phyloP scores from a whole-genome alignment of 1,140 invertebrate genomes.

The Odontomachus brunneus region DNA sequence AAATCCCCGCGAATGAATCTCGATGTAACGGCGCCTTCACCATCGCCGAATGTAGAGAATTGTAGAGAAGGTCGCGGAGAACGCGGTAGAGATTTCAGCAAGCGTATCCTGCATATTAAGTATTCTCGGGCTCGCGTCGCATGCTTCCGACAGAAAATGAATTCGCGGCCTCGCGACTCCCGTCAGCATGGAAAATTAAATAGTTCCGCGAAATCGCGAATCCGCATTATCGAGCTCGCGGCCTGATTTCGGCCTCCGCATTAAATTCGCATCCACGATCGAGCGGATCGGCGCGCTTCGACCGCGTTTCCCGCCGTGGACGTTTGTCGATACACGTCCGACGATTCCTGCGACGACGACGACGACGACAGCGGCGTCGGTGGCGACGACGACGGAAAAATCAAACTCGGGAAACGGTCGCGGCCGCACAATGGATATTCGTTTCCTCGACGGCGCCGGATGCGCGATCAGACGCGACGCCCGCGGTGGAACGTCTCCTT shows the following conservation, averaged over 20 bases:
- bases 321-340: constrained; percentile 35
- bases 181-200: background rate
- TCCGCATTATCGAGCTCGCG: too few relatives aligned
- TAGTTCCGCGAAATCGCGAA: background rate
- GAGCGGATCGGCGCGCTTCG: background rate
- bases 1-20: background rate
- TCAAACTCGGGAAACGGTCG: background rate
- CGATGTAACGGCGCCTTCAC: too few relatives aligned
- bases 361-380: background rate
- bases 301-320: background rate
- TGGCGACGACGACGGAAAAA: constrained; percentile 22
- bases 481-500: background rate
- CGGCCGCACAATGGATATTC: constrained; percentile 13
- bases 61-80: too few relatives aligned
- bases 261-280: constrained; percentile 21
- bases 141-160: background rate
- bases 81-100: too few relatives aligned
- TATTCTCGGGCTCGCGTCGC: background rate
- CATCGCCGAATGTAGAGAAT: too few relatives aligned
- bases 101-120: background rate
- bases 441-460: background rate
- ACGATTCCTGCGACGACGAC: background rate
- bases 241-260: background rate
- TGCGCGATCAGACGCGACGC: background rate
- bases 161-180: background rate